phyloP scores from a whole-genome alignment of 2,797 vertebrate genomes.

The Onychomys leucogaster region DNA sequence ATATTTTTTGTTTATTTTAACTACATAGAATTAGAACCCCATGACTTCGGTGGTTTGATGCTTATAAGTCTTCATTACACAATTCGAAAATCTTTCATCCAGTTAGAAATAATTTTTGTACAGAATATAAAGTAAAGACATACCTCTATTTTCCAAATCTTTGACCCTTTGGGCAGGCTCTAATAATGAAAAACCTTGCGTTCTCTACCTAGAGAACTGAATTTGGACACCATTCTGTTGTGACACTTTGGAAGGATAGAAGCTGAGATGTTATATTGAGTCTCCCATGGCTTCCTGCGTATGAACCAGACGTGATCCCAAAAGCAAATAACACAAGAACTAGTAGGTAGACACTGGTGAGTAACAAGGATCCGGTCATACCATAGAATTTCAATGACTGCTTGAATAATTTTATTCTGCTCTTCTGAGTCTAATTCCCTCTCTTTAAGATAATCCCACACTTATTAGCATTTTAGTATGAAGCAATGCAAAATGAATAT shows the following conservation, averaged over 20 bases:
- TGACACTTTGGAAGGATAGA: not conserved
- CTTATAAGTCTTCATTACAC: not conserved
- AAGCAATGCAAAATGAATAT: not conserved
- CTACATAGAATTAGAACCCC: not conserved
- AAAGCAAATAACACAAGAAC: not conserved
- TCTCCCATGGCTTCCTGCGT: not conserved
- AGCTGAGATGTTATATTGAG: not conserved
- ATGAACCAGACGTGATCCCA: not conserved
- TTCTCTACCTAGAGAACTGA: slow-evolving; percentile 51
- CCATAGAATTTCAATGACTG: not conserved
- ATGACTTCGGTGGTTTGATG: slow-evolving; percentile 10
- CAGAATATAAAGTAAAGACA: slow-evolving; percentile 16
- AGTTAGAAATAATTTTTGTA: slow-evolving; percentile 6
- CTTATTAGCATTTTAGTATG: not conserved
- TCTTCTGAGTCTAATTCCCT: not conserved
- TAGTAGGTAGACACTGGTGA: not conserved
- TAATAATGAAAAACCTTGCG: not conserved
- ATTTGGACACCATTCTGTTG: not conserved
- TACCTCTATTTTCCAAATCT: slow-evolving; percentile 36
- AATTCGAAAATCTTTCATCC: slow-evolving; percentile 51
- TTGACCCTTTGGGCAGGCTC: not conserved
- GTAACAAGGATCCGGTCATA: not conserved
- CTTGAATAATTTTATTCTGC: not conserved
- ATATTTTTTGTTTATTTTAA: slow-evolving; percentile 56
- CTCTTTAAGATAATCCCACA: not conserved